Evolutionary conservation across 1,140 invertebrate genomes (phyloP).

Genomic region (Popillia japonica): DNA sequence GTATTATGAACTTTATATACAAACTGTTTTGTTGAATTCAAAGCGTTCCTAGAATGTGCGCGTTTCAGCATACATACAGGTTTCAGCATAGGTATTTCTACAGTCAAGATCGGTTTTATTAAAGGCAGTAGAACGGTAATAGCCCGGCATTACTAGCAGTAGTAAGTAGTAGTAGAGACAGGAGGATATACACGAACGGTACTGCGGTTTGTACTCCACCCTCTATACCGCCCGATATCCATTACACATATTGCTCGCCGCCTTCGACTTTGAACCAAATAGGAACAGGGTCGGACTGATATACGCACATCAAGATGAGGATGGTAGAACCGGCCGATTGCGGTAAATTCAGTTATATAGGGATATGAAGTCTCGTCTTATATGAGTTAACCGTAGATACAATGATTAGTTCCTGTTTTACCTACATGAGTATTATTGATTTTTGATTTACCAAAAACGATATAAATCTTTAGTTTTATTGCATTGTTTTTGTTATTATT

Average conservation of each 20-base stretch:
- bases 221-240: slow-evolving; percentile 48
- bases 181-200: slow-evolving; percentile 28
- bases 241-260: slow-evolving; percentile 55
- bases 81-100: slow-evolving; percentile 5
- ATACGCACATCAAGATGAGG: not conserved
- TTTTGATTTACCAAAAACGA: no score
- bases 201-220: slow-evolving; percentile 43
- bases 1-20: no score
- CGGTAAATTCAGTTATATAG: slow-evolving; percentile 17
- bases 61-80: not conserved
- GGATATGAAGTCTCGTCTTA: not conserved
- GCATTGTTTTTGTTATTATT: no score
- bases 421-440: not conserved
- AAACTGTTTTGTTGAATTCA: not conserved
- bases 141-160: not conserved
- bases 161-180: not conserved
- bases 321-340: not conserved
- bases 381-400: not conserved
- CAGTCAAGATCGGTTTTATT: slow-evolving; percentile 2
- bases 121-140: slow-evolving; percentile 7
- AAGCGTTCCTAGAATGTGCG: not conserved
- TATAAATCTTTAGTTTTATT: no score
- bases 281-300: slow-evolving; percentile 42
- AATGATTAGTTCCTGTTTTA: not conserved
- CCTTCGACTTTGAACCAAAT: slow-evolving; percentile 47